Conservation (phyloP, 2,113 vertebrate species). For the Pantherophis guttatus region DNA sequence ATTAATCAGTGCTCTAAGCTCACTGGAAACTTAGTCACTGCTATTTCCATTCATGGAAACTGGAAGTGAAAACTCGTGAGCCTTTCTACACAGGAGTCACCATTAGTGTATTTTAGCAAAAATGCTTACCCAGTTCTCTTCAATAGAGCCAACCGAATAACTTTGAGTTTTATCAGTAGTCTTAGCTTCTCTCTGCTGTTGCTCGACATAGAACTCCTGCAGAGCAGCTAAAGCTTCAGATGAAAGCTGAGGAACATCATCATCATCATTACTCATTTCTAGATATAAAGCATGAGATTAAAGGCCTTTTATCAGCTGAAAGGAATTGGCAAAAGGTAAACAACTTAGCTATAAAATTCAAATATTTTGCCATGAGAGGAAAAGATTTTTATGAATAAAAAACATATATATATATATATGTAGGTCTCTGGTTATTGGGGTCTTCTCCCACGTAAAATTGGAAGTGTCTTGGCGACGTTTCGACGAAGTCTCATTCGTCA, state of each 20-base stretch:
- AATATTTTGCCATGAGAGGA: neutral
- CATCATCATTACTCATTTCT: conserved; percentile 82
- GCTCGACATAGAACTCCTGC: conserved; percentile 88
- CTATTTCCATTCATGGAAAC: neutral
- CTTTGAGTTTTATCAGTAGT: conserved; percentile 47
- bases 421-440: too few relatives aligned
- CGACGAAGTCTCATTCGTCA: too few relatives aligned
- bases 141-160: conserved; percentile 78
- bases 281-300: neutral
- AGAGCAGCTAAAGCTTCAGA: conserved; percentile 82
- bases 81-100: neutral
- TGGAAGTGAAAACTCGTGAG: neutral
- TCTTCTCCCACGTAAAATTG: too few relatives aligned
- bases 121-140: conserved; percentile 92
- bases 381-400: too few relatives aligned
- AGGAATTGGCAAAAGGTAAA: neutral
- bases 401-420: too few relatives aligned
- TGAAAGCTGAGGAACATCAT: conserved; percentile 81
- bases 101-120: neutral
- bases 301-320: neutral
- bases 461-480: too few relatives aligned
- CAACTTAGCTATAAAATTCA: neutral
- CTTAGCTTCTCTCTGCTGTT: conserved; percentile 56
- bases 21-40: neutral
- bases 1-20: neutral